Evolutionary conservation across 2,888 invertebrate genomes (phyloP), one percentile per base, ranked within the genome.

Genomic region (Nymphalis c-album): DNA sequence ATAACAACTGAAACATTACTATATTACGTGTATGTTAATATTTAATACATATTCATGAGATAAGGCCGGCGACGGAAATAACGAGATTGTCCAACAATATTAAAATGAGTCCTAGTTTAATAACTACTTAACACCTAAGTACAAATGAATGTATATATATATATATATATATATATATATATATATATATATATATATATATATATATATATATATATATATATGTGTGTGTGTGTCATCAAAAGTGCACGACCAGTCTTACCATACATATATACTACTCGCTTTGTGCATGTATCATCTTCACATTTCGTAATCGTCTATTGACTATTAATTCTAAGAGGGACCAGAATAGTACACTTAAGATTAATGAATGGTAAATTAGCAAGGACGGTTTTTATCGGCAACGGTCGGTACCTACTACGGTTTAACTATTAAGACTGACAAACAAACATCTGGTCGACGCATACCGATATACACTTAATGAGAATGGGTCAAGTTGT

Each of bases 281-380:
- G 40, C 13, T 40, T 13, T 13, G 13, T 40, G 4, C 40, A 40
- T 7, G 3, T 40, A 40, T 40, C 40, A 40, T 40, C 10, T 40
- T 40, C 40, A 40, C 13, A 40, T 40, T 22, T 51, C 51, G 18
- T 57, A 57, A 40, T 40, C 53, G 16, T 55, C n/a, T 53, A 46
- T 51, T 63, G 7, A 5, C 31, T 50, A 61, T 48, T 50, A 51
- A 31, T 13, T 48, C 31, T 60, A 60, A 22, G 17, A 20, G 46
- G 51, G 18, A 40, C 50, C 47, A 47, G 51, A 55, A 55, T 55
- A 58, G 63, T 57, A 60, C 63, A 70, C 64, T 68, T 55, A 48
- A 65, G 63, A 71, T 65, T 71, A 68, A 71, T 71, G 62, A 71
- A 69, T 65, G 63, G 67, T 64, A 72, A 62, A 51, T 60, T 17